Evolutionary conservation across 2,113 vertebrate species (phyloP), one percentile per base, ranked within the genome.

Genomic region (Zootoca vivipara): DNA sequence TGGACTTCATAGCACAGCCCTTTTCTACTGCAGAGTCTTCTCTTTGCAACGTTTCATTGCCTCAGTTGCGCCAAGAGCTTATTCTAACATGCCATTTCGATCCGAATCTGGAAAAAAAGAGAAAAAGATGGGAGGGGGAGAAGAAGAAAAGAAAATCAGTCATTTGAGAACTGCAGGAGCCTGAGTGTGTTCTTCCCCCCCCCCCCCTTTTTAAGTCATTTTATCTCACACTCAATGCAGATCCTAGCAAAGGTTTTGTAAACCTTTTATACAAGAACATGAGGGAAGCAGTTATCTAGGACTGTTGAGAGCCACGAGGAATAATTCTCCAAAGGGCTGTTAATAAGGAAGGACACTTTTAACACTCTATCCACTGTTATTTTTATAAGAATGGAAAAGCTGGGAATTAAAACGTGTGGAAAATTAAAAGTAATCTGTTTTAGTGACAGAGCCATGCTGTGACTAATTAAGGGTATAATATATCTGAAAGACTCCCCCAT

Each of bases 401-500:
- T 46, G 52, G 13, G 28, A 30, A 74, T 42, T 74, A 42, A 87
- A 40, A 64, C 30, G 20, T 13, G 22, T 82, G 33, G 24, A 73
- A 52, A 74, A 82, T 74, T 75, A 33, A 87, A 87, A 87, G 22
- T 35, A 33, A 82, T 74, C 28, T 52, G 86, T 73, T 73, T 87
- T 81, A 8, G n/a, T 33, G 62, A 52, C 33, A 62, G 35, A 58
- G 52, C 73, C 83, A 6, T 73, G 42, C 24, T 35, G 83, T 28
- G 69, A 38, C 10, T 67, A 81, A 56, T 87, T 81, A 81, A 58
- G 35, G 26, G 7, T n/a, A 64, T 87, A 72, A 80, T 72, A 62
- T 16, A 70, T 22, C 26, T 58, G 70, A 58, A 83, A 30, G 7
- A 7, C 3, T 18, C 30, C 26, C 35, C 42, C 38, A 26, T 72